A percentile compares a stretch with the other conserved stretches of the same genome.
These are phyloP conservation scores for Orthonevra nobilis DNA, from an alignment of 2,888 invertebrate species.

Conservation along the genomic window DNA sequence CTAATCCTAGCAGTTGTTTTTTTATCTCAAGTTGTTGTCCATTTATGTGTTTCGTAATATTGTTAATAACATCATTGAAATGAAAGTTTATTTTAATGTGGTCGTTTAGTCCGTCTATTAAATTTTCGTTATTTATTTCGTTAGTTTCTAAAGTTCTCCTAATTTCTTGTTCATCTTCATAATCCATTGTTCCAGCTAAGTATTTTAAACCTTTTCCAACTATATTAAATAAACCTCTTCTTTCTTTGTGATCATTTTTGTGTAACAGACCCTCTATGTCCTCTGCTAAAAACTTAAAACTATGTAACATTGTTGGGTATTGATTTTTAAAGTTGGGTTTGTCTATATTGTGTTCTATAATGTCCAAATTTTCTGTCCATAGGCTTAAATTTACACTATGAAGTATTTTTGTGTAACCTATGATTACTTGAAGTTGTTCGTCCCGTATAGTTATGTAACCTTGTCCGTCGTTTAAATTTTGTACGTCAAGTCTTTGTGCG, in stretches of 20 bases:
- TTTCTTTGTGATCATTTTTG: neutral
- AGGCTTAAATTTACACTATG: slow-evolving; percentile 12
- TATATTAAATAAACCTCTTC: slow-evolving; percentile 6
- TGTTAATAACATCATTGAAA: slow-evolving; percentile 20
- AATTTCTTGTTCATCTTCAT: slow-evolving; percentile 20
- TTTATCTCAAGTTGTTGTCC: slow-evolving; percentile 13
- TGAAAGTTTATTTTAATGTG: slow-evolving; percentile 27
- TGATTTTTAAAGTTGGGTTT: neutral
- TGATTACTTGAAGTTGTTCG: neutral
- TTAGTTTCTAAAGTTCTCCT: slow-evolving; percentile 5
- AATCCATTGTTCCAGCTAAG: slow-evolving; percentile 13
- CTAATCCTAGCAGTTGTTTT: too few relatives aligned
- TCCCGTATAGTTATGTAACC: slow-evolving; percentile 6
- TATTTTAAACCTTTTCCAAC: neutral
- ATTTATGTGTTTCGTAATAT: slow-evolving; percentile 26
- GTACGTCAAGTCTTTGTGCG: slow-evolving; percentile 15
- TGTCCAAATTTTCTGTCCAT: slow-evolving; percentile 9
- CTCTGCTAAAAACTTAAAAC: neutral
- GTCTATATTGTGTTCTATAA: slow-evolving; percentile 21
- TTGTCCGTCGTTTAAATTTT: slow-evolving; percentile 12
- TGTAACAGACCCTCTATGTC: neutral
- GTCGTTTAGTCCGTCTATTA: slow-evolving; percentile 10
- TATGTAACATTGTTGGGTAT: slow-evolving; percentile 6
- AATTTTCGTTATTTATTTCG: slow-evolving; percentile 23
- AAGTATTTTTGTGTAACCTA: slow-evolving; percentile 17